phyloP scores from a whole-genome alignment of 1,140 invertebrate genomes.

The Saccostrea glomerata region DNA sequence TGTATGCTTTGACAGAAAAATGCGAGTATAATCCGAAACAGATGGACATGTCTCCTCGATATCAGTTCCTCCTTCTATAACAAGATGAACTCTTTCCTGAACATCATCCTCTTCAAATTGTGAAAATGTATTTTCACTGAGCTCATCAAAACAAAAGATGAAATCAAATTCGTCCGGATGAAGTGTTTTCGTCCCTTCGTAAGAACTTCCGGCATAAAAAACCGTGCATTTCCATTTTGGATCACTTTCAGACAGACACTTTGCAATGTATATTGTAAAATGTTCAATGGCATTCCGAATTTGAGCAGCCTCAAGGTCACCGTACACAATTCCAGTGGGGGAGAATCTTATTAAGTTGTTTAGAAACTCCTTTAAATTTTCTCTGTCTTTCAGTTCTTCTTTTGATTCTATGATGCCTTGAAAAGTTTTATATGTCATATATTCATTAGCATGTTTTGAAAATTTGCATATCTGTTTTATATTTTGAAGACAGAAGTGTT shows the following conservation, averaged over 20 bases:
- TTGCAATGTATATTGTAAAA: slow-evolving; percentile 25
- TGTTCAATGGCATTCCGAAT: slow-evolving; percentile 32
- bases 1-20: slow-evolving; percentile 12
- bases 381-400: background rate
- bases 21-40: slow-evolving; percentile 37
- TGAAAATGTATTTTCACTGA: slow-evolving; percentile 39
- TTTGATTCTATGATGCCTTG: slow-evolving; percentile 32
- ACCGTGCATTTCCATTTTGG: slow-evolving; percentile 35
- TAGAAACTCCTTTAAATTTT: background rate
- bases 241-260: slow-evolving; percentile 19
- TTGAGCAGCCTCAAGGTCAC: slow-evolving; percentile 1
- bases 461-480: background rate
- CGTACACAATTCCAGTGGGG: background rate
- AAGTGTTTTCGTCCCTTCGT: slow-evolving; percentile 42
- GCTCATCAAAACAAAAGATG: slow-evolving; percentile 45
- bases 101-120: background rate
- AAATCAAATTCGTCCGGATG: slow-evolving; percentile 49
- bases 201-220: slow-evolving; percentile 42
- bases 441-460: slow-evolving; percentile 34
- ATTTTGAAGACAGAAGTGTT: background rate
- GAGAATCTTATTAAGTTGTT: background rate
- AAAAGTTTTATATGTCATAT: background rate
- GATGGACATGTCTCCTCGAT: background rate
- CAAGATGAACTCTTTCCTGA: background rate
- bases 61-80: background rate